Evolutionary conservation across 2,888 invertebrate genomes (phyloP).

Genomic region (Gandaritis pyraliata): DNA sequence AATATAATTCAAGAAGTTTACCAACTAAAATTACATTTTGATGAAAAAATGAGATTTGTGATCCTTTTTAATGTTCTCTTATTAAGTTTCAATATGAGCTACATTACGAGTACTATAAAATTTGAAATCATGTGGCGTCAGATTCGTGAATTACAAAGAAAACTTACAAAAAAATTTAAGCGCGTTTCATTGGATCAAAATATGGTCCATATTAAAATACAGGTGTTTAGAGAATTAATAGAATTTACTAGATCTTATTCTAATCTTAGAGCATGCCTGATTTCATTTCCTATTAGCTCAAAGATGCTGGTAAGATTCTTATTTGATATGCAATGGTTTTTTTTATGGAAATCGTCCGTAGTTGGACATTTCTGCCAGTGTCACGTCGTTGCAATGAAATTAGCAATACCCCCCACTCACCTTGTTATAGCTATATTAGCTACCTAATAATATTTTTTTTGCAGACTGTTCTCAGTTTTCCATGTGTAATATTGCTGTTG

Average conservation of each 20-base stretch:
- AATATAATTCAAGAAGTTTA: background rate
- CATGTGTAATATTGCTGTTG: no score
- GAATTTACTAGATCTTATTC: background rate
- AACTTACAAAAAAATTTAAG: background rate
- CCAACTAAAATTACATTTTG: background rate
- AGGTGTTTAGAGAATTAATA: background rate
- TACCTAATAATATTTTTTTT: no score
- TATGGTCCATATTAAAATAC: background rate
- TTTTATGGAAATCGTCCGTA: no score
- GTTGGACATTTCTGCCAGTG: no score
- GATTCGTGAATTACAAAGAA: background rate
- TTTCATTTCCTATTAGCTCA: background rate
- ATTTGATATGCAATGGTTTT: no score
- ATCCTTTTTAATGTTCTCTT: background rate
- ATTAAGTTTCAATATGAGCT: background rate
- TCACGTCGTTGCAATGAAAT: no score
- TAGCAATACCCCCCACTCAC: no score
- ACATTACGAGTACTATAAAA: background rate
- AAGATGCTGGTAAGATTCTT: background rate
- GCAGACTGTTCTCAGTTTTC: no score
- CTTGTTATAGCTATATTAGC: no score
- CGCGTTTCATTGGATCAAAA: no score
- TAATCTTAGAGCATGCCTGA: background rate
- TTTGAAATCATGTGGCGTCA: slow-evolving; percentile 7
- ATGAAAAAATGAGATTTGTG: background rate